A percentile compares a stretch with the other conserved stretches of the same genome.
These are phyloP conservation scores for Philereme vetulata DNA, from an alignment of 2,888 invertebrate species.

Conservation along the genomic window DNA sequence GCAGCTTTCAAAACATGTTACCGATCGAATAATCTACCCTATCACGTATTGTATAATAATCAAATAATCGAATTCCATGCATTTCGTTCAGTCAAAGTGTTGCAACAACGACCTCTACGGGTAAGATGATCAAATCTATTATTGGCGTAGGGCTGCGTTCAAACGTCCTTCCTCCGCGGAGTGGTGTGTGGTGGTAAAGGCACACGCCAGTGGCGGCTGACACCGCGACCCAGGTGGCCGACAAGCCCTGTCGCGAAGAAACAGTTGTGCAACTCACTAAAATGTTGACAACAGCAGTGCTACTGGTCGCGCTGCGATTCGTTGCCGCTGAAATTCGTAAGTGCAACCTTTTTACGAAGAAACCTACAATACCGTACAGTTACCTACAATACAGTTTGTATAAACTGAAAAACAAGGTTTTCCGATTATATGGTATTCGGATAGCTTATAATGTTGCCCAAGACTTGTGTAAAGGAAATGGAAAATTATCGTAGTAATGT, in stretches of 20 bases:
- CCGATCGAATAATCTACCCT: neutral
- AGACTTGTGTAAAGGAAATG: neutral
- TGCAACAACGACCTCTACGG: constrained; percentile 24
- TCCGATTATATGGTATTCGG: neutral
- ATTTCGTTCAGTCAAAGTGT: constrained; percentile 11
- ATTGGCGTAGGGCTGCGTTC: constrained; percentile 24
- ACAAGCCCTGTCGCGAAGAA: constrained; percentile 46
- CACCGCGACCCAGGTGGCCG: constrained; percentile 71
- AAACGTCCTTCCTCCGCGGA: constrained; percentile 30
- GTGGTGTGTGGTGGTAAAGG: constrained; percentile 38
- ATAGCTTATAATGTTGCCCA: neutral
- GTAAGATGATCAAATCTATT: constrained; percentile 29
- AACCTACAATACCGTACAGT: neutral
- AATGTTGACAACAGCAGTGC: constrained; percentile 63
- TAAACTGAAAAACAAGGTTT: neutral
- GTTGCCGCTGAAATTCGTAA: constrained; percentile 76
- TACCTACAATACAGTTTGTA: no score
- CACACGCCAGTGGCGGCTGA: constrained; percentile 67
- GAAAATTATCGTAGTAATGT: neutral
- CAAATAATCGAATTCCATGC: constrained; percentile 4
- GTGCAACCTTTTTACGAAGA: constrained; percentile 40
- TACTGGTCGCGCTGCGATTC: constrained; percentile 65
- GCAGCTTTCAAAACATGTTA: no score
- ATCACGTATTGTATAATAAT: neutral
- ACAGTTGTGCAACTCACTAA: constrained; percentile 58